These are phyloP conservation scores for Hypomecis punctinalis DNA, from an alignment of 2,888 invertebrate genomes.

Conservation along the genomic window DNA sequence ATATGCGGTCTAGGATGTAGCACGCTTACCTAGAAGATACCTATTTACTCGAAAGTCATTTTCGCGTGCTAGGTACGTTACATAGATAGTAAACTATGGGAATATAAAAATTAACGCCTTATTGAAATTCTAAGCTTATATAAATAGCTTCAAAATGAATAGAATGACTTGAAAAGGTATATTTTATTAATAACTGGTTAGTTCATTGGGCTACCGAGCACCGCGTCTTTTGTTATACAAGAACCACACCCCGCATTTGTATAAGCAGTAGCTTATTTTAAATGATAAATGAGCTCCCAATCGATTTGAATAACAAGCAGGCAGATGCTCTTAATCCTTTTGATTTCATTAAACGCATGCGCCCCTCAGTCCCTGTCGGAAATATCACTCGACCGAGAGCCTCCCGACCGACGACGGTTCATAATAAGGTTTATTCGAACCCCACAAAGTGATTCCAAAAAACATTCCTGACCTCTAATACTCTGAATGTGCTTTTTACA, in stretches of 20 bases:
- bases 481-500: conserved; percentile 43
- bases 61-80: no score
- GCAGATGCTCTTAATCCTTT: conserved; percentile 85
- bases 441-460: conserved; percentile 43
- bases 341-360: conserved; percentile 85
- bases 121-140: no score
- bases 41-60: no score
- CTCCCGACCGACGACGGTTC: conserved; percentile 67
- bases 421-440: conserved; percentile 67
- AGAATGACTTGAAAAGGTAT: conserved; percentile 46
- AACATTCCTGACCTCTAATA: conserved; percentile 48
- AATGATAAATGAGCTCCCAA: conserved; percentile 84
- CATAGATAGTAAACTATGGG: no score
- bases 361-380: conserved; percentile 81
- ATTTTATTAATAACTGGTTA: conserved; percentile 73
- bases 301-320: conserved; percentile 85
- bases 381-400: conserved; percentile 81
- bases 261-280: conserved; percentile 84
- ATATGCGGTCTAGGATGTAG: no score
- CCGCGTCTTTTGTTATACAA: conserved; percentile 77
- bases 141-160: no score
- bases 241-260: conserved; percentile 82
- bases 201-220: conserved; percentile 77
- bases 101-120: no score
- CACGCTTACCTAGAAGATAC: no score